phyloP scores from a whole-genome alignment of 1,140 invertebrate genomes.

The Drosophila serrata region DNA sequence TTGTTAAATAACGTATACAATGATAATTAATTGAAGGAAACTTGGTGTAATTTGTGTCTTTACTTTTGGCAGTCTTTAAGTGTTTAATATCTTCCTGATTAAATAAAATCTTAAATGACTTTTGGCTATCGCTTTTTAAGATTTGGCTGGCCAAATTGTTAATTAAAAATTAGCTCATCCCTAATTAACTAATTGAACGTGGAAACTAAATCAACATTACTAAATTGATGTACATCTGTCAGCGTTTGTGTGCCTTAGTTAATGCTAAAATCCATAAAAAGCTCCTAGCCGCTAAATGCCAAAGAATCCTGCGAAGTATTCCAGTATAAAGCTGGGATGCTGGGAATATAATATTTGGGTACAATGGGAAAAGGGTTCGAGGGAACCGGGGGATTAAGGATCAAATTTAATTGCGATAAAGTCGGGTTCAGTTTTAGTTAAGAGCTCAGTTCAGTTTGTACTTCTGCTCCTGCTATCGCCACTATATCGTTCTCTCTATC shows the following conservation, averaged over 20 bases:
- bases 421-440: constrained; percentile 23
- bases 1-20: too few relatives aligned
- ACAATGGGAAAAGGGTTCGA: background rate
- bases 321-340: constrained; percentile 8
- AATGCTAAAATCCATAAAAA: constrained; percentile 39
- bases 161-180: constrained; percentile 7
- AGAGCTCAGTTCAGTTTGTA: constrained; percentile 21
- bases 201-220: constrained; percentile 41
- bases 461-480: constrained; percentile 15
- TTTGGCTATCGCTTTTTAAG: constrained; percentile 15
- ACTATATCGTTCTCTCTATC: constrained; percentile 46
- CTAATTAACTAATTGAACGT: constrained; percentile 31
- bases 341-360: background rate
- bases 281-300: constrained; percentile 40
- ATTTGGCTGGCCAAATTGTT: constrained; percentile 32
- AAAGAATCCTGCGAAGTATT: constrained; percentile 28
- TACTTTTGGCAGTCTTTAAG: background rate
- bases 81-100: background rate
- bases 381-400: background rate
- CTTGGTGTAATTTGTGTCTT: too few relatives aligned
- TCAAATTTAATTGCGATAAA: constrained; percentile 1
- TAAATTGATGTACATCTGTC: constrained; percentile 51
- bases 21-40: too few relatives aligned
- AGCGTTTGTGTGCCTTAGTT: constrained; percentile 54
- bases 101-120: background rate